Evolutionary conservation across 2,888 invertebrate genomes (phyloP).

Genomic region (Sussaba pulchella): DNA sequence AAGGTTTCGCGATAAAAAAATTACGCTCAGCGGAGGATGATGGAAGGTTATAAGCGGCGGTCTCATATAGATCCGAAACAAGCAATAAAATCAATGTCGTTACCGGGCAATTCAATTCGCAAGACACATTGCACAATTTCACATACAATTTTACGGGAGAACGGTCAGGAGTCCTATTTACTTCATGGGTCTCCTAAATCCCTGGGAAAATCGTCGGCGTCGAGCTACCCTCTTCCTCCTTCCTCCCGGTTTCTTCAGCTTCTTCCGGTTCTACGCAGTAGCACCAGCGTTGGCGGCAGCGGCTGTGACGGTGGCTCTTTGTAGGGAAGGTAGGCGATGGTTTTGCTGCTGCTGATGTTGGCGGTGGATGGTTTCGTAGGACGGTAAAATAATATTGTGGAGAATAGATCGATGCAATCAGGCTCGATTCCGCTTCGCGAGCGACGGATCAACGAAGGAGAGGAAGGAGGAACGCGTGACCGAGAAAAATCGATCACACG

Average conservation of each 20-base stretch:
- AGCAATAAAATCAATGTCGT: conserved; percentile 85
- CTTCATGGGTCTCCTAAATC: conserved; percentile 81
- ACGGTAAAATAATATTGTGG: conserved; percentile 66
- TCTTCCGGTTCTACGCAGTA: conserved; percentile 6
- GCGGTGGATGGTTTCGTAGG: conserved; percentile 3
- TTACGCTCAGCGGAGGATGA: neutral
- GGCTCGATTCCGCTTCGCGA: conserved; percentile 66
- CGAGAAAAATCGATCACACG: conserved; percentile 66
- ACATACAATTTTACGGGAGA: conserved; percentile 85
- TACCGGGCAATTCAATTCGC: conserved; percentile 84
- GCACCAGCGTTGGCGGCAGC: neutral
- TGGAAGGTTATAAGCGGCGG: neutral
- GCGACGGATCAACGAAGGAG: conserved; percentile 65
- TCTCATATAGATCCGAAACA: conserved; percentile 80
- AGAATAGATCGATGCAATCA: conserved; percentile 68
- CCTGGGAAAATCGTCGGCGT: conserved; percentile 70
- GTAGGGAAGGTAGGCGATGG: conserved; percentile 12
- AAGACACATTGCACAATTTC: conserved; percentile 85
- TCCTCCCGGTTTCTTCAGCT: neutral
- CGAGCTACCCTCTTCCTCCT: neutral
- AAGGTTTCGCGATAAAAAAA: too few species aligned
- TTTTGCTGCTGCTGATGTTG: neutral
- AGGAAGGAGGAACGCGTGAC: conserved; percentile 61
- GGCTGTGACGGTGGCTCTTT: conserved; percentile 16
- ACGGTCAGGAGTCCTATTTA: conserved; percentile 83